Evolutionary conservation across 23 tunicate species (phyloP).

Genomic region (Oikopleura albicans): DNA sequence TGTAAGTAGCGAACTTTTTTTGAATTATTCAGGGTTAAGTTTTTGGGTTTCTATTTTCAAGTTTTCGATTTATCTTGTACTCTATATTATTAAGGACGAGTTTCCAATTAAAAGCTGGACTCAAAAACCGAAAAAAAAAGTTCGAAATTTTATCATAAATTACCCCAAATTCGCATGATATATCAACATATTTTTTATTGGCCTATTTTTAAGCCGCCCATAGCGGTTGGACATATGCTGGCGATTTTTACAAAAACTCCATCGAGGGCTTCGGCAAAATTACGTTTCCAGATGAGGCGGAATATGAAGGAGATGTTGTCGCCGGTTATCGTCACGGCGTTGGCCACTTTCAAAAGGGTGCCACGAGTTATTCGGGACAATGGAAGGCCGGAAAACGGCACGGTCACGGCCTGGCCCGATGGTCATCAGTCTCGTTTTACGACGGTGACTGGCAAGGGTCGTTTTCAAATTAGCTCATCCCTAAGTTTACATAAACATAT

Average conservation of each 20-base stretch:
- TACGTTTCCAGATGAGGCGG: background rate
- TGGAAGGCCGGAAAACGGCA: slow-evolving; percentile 15
- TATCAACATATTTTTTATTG: background rate
- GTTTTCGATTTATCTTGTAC: no score
- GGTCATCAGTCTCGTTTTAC: background rate
- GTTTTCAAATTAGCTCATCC: no score
- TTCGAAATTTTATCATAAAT: no score
- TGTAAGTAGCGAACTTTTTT: no score
- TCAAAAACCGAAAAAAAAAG: no score
- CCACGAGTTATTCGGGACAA: background rate
- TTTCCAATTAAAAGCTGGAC: no score
- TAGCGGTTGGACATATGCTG: background rate
- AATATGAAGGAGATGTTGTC: background rate
- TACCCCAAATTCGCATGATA: no score
- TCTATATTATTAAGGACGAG: no score
- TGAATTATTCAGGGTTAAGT: no score
- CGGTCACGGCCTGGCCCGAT: background rate
- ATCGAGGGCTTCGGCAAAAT: background rate
- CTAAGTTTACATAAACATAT: no score
- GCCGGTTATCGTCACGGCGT: slow-evolving; percentile 15
- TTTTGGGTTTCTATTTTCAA: no score
- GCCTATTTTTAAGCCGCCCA: background rate
- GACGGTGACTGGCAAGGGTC: background rate
- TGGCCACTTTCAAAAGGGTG: background rate
- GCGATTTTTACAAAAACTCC: background rate